Evolutionary conservation across 2,797 vertebrate genomes (phyloP).

Genomic region (Takifugu rubripes): DNA sequence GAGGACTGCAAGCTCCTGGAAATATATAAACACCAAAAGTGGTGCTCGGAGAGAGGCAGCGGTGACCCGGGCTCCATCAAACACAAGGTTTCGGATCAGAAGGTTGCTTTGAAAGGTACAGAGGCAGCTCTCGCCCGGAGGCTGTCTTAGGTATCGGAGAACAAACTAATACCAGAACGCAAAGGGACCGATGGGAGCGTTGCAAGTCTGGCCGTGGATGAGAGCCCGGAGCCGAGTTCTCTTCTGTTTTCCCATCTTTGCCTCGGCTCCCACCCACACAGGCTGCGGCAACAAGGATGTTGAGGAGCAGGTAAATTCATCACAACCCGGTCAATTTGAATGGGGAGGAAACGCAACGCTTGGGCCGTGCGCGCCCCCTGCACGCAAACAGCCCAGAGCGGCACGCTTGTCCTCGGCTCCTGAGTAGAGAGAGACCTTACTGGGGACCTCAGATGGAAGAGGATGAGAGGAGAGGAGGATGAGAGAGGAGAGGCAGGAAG

Average conservation of each 20-base stretch:
- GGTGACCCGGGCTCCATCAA: constrained; percentile 50
- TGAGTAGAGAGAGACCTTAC: constrained; percentile 60
- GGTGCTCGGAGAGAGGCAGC: constrained; percentile 56
- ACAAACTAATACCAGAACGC: constrained; percentile 52
- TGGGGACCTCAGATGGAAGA: constrained; percentile 65
- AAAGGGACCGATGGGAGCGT: constrained; percentile 65
- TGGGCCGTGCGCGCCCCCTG: no score
- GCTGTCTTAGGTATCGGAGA: constrained; percentile 52
- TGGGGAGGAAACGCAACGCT: not conserved
- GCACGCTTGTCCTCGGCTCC: constrained; percentile 62
- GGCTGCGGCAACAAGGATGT: constrained; percentile 47
- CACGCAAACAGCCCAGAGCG: constrained; percentile 49
- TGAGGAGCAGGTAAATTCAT: constrained; percentile 43
- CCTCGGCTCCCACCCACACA: constrained; percentile 64
- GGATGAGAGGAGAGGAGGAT: constrained; percentile 63
- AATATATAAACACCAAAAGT: constrained; percentile 69
- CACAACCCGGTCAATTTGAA: constrained; percentile 28
- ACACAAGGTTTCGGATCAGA: constrained; percentile 36
- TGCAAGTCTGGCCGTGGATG: constrained; percentile 55
- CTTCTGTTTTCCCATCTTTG: constrained; percentile 56
- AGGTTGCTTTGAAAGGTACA: constrained; percentile 45
- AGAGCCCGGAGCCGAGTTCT: constrained; percentile 60
- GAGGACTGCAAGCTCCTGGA: constrained; percentile 58
- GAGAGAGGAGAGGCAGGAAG: constrained; percentile 61
- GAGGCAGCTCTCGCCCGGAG: constrained; percentile 57